Percentiles rank a stretch among this genome's conserved stretches.
Conservation (phyloP, 2,113 vertebrate genomes). For the Petrocephalus microphthalmus region DNA sequence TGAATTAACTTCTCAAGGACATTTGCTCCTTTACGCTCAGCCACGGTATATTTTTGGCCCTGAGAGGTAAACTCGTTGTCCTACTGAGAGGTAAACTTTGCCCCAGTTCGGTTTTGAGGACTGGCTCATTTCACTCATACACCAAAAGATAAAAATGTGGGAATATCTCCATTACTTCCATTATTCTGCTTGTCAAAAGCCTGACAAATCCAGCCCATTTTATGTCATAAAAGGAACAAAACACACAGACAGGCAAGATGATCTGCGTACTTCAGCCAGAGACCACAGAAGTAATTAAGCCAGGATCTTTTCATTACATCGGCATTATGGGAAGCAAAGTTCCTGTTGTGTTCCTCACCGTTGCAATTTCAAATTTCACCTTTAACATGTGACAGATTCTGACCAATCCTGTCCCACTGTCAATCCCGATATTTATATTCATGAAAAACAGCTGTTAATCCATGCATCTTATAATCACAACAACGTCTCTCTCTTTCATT, state of each 20-base stretch:
- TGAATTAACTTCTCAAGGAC: background rate
- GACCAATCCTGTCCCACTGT: background rate
- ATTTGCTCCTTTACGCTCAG: background rate
- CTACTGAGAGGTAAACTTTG: background rate
- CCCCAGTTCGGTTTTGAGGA: background rate
- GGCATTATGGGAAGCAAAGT: background rate
- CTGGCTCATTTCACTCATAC: background rate
- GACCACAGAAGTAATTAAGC: background rate
- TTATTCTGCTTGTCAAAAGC: background rate
- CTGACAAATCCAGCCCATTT: background rate
- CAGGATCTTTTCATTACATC: background rate
- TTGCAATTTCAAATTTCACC: background rate
- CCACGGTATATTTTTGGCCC: background rate
- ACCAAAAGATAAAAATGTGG: background rate
- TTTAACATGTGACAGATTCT: background rate
- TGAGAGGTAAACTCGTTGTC: background rate
- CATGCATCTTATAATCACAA: background rate
- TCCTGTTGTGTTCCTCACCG: background rate
- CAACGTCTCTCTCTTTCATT: background rate
- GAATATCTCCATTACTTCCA: background rate
- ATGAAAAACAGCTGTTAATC: background rate
- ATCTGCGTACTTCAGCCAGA: background rate
- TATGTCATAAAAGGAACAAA: background rate
- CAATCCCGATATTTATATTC: background rate
- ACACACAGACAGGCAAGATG: background rate